Evolutionary conservation across 2,113 vertebrate genomes (phyloP).

Genomic region (Abramis brama): DNA sequence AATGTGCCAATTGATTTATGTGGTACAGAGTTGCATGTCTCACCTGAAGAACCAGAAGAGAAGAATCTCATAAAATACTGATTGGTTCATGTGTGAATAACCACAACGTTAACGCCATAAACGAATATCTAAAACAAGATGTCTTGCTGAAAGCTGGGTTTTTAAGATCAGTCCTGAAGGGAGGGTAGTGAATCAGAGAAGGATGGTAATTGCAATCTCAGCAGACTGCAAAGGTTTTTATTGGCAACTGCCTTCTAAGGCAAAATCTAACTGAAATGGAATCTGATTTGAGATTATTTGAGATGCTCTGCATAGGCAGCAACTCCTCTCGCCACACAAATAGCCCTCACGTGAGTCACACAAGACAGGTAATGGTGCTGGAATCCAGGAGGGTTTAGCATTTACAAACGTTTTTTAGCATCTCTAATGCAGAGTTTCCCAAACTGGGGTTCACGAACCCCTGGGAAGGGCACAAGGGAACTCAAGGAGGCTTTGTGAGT

Average conservation of each 20-base stretch:
- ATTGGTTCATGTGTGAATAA: not conserved
- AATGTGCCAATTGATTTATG: constrained; percentile 39
- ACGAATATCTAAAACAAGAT: not conserved
- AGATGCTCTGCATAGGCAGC: not conserved
- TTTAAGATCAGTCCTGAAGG: not conserved
- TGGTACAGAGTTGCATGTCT: not conserved
- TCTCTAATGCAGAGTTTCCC: not conserved
- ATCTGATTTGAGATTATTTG: not conserved
- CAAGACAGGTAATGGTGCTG: not conserved
- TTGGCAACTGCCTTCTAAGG: not conserved
- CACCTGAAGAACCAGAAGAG: not conserved
- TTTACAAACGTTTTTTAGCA: not conserved
- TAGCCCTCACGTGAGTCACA: no score
- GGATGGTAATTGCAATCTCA: not conserved
- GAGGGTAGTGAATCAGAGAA: not conserved
- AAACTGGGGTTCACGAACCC: not conserved
- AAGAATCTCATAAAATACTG: not conserved
- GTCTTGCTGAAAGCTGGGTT: not conserved
- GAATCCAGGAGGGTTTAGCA: not conserved
- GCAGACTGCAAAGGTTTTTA: not conserved
- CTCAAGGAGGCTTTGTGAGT: not conserved
- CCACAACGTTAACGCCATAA: not conserved
- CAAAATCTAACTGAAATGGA: not conserved
- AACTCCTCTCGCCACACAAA: no score
- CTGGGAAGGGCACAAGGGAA: not conserved